Conservation (phyloP, 2,797 vertebrate species). For the Notoglanidium macrostoma region DNA sequence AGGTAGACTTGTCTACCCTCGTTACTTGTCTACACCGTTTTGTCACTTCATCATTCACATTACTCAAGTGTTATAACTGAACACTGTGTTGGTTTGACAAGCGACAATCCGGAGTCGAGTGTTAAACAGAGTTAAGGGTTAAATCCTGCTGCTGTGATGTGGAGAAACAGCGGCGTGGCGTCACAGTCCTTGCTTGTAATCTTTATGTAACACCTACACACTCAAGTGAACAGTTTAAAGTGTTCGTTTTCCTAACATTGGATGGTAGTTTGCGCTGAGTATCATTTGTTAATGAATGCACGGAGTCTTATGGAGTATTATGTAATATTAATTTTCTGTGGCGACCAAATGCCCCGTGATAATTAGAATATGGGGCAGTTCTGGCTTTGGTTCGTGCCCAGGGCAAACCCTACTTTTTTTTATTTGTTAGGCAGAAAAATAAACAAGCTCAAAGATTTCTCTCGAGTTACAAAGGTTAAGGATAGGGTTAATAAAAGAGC, state of each 20-base stretch:
- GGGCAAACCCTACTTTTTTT: neutral
- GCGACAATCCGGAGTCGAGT: neutral
- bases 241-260: too few species aligned
- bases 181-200: neutral
- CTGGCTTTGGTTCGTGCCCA: neutral
- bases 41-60: neutral
- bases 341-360: neutral
- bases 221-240: too few species aligned
- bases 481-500: too few species aligned
- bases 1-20: neutral
- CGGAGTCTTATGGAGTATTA: neutral
- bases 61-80: neutral
- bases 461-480: too few species aligned
- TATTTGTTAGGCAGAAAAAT: neutral
- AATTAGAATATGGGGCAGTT: neutral
- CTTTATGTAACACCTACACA: neutral
- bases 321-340: neutral
- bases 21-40: neutral
- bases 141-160: neutral
- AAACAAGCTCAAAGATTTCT: neutral
- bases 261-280: neutral
- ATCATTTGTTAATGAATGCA: neutral
- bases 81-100: too few species aligned
- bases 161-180: neutral
- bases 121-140: neutral